These are phyloP conservation scores for Isurus oxyrinchus DNA, from an alignment of 2,113 vertebrate genomes.

Conservation along the genomic window DNA sequence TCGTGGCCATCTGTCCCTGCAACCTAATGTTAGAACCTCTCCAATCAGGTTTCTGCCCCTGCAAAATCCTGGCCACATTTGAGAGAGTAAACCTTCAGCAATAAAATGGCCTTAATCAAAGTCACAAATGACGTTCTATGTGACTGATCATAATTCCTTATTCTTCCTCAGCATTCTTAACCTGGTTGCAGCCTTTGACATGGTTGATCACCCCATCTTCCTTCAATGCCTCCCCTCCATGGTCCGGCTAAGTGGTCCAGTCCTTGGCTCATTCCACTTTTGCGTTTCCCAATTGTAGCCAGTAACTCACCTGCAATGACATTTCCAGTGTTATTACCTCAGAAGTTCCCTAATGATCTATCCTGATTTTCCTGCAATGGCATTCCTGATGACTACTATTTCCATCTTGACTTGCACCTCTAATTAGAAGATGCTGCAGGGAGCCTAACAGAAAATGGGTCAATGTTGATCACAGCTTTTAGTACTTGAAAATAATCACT, in stretches of 20 bases:
- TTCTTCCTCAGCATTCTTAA: background rate
- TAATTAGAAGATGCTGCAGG: background rate
- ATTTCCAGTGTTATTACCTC: background rate
- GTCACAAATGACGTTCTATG: background rate
- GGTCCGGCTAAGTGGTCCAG: background rate
- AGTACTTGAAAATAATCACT: no score
- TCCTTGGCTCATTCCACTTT: background rate
- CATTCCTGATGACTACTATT: background rate
- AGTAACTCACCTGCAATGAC: background rate
- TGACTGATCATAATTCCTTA: background rate
- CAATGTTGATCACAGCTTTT: background rate
- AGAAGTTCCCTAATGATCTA: background rate
- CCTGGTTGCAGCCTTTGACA: background rate
- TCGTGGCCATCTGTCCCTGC: background rate
- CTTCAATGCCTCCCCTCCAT: background rate
- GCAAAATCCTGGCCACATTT: no score
- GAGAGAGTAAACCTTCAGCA: no score
- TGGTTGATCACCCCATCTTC: background rate
- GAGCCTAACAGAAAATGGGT: background rate
- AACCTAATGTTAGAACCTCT: background rate
- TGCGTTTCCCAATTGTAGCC: background rate
- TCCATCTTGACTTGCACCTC: background rate
- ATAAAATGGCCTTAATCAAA: background rate
- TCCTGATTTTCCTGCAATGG: background rate
- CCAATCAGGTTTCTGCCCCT: no score